These are phyloP conservation scores for Ashinkailepas kermadecensis DNA, from an alignment of 2,888 invertebrate genomes.

Conservation along the genomic window DNA sequence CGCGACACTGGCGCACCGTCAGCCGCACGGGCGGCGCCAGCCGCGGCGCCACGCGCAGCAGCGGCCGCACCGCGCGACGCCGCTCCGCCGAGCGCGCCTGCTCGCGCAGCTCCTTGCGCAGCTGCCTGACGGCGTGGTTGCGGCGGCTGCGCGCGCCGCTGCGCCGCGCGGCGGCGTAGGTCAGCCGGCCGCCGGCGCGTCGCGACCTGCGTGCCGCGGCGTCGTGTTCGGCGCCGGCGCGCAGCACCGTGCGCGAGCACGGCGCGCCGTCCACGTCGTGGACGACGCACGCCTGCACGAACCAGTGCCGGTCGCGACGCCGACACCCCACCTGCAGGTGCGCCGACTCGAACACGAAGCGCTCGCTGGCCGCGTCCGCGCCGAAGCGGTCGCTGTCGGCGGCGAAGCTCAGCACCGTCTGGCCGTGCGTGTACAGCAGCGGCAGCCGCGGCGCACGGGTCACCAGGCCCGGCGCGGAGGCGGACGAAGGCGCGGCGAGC, in stretches of 20 bases:
- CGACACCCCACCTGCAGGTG: background rate
- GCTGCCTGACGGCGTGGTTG: too few species aligned
- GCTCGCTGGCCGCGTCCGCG: background rate
- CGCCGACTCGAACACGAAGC: background rate
- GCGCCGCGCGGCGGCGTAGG: background rate
- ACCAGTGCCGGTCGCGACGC: background rate
- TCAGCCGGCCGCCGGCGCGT: background rate
- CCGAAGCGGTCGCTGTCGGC: background rate
- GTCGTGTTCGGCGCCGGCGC: background rate
- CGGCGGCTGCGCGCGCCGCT: too few species aligned
- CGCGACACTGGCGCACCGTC: background rate
- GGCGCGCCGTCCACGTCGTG: background rate
- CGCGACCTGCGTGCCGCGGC: too few species aligned
- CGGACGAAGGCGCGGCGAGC: background rate
- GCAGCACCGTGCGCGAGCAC: background rate
- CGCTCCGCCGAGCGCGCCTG: too few species aligned
- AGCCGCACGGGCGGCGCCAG: background rate
- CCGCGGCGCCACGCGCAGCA: background rate
- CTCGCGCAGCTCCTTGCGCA: too few species aligned
- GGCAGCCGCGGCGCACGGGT: background rate
- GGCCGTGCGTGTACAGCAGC: background rate
- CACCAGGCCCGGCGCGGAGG: background rate
- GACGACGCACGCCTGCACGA: background rate
- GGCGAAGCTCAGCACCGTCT: background rate
- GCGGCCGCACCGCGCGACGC: background rate